phyloP scores from a whole-genome alignment of 2,797 vertebrate genomes.

The Caiman crocodilus region DNA sequence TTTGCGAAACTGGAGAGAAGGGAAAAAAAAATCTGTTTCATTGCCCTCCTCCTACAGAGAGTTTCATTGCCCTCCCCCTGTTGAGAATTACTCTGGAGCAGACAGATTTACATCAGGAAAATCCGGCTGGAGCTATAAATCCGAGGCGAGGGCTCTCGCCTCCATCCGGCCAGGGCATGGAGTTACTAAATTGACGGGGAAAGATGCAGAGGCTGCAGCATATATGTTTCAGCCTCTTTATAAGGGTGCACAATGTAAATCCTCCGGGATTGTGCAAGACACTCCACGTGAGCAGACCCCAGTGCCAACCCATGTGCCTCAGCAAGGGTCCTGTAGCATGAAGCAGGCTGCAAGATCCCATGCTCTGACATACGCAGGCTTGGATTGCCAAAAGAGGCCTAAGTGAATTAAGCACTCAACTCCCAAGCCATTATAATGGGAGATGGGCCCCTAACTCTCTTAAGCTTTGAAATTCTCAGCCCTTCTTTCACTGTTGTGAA shows the following conservation, averaged over 20 bases:
- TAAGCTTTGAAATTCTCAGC: background rate
- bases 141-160: background rate
- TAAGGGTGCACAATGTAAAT: background rate
- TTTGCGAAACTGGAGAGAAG: background rate
- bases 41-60: background rate
- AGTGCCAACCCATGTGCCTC: rapidly evolving
- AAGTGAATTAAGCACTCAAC: no score
- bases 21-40: background rate
- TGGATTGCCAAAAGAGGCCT: background rate
- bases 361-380: background rate
- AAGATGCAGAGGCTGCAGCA: background rate
- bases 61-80: background rate
- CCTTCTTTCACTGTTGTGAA: background rate
- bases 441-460: background rate
- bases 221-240: background rate
- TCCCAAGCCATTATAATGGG: no score
- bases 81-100: rapidly evolving
- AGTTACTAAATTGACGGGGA: background rate
- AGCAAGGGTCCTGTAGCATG: background rate
- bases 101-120: background rate
- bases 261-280: background rate
- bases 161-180: background rate
- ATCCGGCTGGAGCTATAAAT: rapidly evolving
- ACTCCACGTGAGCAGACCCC: background rate
- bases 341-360: background rate